A percentile compares a stretch with the other conserved stretches of the same genome.
phyloP scores from a whole-genome alignment of 2,888 invertebrate species.

The Drosophila eohydei region DNA sequence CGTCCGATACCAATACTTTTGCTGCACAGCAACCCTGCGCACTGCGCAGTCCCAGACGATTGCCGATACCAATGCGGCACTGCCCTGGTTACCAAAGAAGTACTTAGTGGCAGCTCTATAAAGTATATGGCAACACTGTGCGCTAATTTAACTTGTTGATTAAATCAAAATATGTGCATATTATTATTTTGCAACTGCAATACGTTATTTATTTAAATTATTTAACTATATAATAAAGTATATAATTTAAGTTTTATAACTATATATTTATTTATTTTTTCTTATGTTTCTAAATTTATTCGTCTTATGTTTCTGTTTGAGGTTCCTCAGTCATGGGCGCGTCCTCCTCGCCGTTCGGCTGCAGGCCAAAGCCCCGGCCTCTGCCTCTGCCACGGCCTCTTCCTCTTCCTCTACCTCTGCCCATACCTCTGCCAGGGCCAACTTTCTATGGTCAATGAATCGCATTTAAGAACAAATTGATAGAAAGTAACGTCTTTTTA shows the following conservation, averaged over 20 bases:
- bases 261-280: background rate
- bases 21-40: slow-evolving; percentile 51
- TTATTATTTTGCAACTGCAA: background rate
- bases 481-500: background rate
- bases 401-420: background rate
- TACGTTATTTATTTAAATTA: background rate
- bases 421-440: background rate
- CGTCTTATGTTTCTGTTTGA: background rate
- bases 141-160: slow-evolving; percentile 25
- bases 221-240: background rate
- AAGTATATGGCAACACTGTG: slow-evolving; percentile 8
- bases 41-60: slow-evolving; percentile 46
- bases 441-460: background rate
- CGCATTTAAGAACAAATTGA: background rate
- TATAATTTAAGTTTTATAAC: background rate
- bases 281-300: background rate
- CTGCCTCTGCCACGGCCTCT: background rate
- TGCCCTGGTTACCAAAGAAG: slow-evolving; percentile 26
- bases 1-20: slow-evolving; percentile 53
- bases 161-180: background rate
- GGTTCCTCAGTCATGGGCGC: background rate
- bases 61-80: slow-evolving; percentile 7
- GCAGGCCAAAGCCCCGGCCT: background rate
- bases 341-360: background rate
- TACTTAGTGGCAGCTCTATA: slow-evolving; percentile 5